Percentiles rank a stretch among this genome's conserved stretches.
Evolutionary conservation across 2,888 invertebrate genomes (phyloP).

Genomic region (Bedellia somnulentella): DNA sequence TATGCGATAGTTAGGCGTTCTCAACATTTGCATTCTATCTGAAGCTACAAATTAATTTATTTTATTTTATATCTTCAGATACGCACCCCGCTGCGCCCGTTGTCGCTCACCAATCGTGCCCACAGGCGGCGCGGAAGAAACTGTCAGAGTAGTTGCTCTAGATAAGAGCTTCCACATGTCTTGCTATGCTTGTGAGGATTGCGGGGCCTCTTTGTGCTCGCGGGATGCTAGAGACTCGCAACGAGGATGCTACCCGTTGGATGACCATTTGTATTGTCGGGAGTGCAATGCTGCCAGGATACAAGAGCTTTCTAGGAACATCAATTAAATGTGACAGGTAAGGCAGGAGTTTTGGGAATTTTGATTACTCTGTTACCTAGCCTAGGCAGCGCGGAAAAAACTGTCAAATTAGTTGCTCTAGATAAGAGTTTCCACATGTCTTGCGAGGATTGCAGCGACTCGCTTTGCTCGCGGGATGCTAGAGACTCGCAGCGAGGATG

Average conservation of each 20-base stretch:
- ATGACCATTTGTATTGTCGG: constrained; percentile 93
- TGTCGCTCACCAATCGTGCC: constrained; percentile 97
- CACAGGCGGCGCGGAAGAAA: constrained; percentile 88
- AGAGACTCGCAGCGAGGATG: constrained; percentile 95
- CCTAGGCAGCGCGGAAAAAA: no score
- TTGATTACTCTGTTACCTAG: no score
- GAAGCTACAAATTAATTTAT: no score
- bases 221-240: constrained; percentile 94
- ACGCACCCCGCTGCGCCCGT: constrained; percentile 96
- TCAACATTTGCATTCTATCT: no score
- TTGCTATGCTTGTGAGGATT: constrained; percentile 96
- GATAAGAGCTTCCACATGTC: constrained; percentile 95
- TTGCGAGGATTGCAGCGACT: constrained; percentile 96
- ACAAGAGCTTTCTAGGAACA: constrained; percentile 77
- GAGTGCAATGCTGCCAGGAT: constrained; percentile 94
- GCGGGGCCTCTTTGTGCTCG: constrained; percentile 85
- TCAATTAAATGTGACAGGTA: constrained; percentile 19
- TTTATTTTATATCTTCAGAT: constrained; percentile 31
- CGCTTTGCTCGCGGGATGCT: constrained; percentile 85
- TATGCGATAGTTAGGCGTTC: no score
- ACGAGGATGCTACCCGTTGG: constrained; percentile 95
- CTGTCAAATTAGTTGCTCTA: constrained; percentile 94
- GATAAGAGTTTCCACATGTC: constrained; percentile 95
- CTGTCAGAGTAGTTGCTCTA: constrained; percentile 94
- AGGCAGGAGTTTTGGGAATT: no score